Evolutionary conservation across 1,140 invertebrate genomes (phyloP).

Genomic region (Cecropterus lyciades): DNA sequence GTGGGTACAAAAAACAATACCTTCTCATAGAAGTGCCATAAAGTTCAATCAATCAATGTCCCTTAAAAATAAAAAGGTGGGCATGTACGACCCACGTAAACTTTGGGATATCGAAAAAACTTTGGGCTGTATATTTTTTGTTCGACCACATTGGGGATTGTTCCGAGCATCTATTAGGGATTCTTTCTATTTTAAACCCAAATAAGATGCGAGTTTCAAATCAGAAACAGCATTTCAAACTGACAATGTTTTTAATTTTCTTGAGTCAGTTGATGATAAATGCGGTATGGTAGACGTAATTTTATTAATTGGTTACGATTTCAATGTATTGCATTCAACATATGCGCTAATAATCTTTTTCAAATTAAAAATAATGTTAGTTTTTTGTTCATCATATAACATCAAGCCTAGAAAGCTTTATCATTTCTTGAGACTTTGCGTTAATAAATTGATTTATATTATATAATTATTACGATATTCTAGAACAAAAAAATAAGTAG

Average conservation of each 20-base stretch:
- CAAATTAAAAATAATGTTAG: too few relatives aligned
- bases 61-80: constrained; percentile 71
- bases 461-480: too few relatives aligned
- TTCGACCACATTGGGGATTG: constrained; percentile 57
- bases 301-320: constrained; percentile 10
- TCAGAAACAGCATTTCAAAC: constrained; percentile 43
- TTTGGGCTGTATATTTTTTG: constrained; percentile 70
- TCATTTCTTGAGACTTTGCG: too few relatives aligned
- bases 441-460: too few relatives aligned
- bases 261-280: constrained; percentile 25
- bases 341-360: too few relatives aligned
- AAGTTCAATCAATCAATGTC: constrained; percentile 82
- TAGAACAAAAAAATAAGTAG: too few relatives aligned
- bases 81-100: constrained; percentile 74
- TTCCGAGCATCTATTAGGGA: constrained; percentile 62
- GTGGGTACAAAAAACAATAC: constrained; percentile 69
- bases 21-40: constrained; percentile 75
- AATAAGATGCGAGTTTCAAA: constrained; percentile 45
- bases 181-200: constrained; percentile 58
- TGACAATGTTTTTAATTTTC: constrained; percentile 32
- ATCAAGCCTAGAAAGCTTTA: too few relatives aligned
- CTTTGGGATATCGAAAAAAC: constrained; percentile 65
- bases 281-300: not conserved
- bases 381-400: too few relatives aligned
- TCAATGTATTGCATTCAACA: not conserved